Base-by-base conservation (phyloP, 1,140 invertebrate species). In the Lasioglossum albipes region DNA sequence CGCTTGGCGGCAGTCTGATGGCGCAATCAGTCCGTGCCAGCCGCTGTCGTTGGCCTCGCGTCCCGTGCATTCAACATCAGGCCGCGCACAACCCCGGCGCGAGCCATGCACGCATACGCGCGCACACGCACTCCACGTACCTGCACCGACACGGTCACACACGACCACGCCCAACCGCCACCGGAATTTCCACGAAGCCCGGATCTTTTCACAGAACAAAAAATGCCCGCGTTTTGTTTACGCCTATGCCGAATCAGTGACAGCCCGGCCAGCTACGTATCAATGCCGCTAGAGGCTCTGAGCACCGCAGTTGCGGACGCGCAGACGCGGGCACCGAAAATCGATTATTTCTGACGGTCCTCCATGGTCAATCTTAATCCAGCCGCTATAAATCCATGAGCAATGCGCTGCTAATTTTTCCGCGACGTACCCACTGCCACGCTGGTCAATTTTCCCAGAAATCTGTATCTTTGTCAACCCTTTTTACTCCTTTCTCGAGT, bases 1-100 rank as follows among this genome's bases (percentile, higher is more conserved):
- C 75, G 84, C 76, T 73, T 68, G 76, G 76, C 77, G 89, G 75
- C 67, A 86, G 84, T 81, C 79, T 80, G 81, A 81, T 78, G 88
- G 83, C 66, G 74, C 76, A 86, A 62, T 83, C 81, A 76, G 62
- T 81, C 75, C 73, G 76, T 81, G 84, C 86, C 86, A 80, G 89
- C 78, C 77, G 75, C 75, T 79, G 77, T 9, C 88, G 87, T 88
- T 88, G 89, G 75, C 84, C 71, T 52, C 77, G 81, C 82, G 81
- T 71, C 80, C 74, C 75, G 87, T 89, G 76, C 87, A 89, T 90
- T 85, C 87, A 79, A 83, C 81, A 78, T 75, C 72, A 64, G 68
- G 18, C 31, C 52, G 72, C 69, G 41, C 36, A 68, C 65, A 27
- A 68, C 57, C 52, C 62, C 9, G 22, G 18, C 20, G 18, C 57